Conservation (phyloP, 2,113 vertebrate species). For the Indicator maculatus region DNA sequence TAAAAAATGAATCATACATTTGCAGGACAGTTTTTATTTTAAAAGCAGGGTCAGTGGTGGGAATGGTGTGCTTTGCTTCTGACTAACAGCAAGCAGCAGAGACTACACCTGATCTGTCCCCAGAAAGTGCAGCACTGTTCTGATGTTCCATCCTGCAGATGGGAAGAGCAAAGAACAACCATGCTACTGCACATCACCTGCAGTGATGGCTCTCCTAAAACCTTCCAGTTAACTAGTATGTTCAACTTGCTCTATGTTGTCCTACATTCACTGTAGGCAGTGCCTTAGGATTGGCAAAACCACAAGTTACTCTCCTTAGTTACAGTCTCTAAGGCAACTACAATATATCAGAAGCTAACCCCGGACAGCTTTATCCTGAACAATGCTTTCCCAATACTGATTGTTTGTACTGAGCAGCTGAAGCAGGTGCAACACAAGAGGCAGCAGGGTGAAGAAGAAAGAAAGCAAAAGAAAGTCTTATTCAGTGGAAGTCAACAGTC, state of each 20-base stretch:
- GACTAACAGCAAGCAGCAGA: neutral
- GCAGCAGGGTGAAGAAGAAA: neutral
- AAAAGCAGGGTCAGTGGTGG: neutral
- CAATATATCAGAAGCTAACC: neutral
- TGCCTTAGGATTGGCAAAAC: neutral
- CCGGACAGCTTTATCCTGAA: neutral
- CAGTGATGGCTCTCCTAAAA: neutral
- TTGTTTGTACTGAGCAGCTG: neutral
- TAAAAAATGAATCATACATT: slow-evolving; percentile 1
- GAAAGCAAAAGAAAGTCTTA: neutral
- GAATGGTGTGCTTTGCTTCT: neutral
- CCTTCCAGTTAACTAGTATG: neutral
- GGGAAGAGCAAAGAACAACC: neutral
- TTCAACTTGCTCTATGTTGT: neutral
- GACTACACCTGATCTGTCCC: neutral
- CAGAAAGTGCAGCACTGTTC: neutral
- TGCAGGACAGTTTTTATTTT: neutral
- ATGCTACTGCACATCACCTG: neutral
- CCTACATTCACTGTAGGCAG: neutral
- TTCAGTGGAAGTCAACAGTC: accelerated
- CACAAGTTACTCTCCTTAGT: neutral
- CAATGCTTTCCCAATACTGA: neutral
- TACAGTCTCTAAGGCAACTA: neutral
- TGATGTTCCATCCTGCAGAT: neutral
- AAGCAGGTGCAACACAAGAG: neutral